A percentile compares a stretch with the other conserved stretches of the same genome.
Conservation (phyloP, 2,888 invertebrate genomes). For the Epinotia nisella region DNA sequence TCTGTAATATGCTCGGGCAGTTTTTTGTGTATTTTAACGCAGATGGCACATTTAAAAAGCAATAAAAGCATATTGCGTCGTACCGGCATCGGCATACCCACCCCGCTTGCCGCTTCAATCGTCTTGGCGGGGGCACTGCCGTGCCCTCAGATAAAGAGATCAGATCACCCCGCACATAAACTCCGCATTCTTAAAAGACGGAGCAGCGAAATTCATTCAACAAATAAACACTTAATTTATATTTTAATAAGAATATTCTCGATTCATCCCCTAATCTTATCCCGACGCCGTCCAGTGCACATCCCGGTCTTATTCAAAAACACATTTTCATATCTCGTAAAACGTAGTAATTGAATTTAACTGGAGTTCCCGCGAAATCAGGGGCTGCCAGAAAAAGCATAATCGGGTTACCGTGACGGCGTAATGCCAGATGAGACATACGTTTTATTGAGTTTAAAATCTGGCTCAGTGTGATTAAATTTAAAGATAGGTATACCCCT, state of each 20-base stretch:
- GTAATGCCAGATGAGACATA: slow-evolving; percentile 23
- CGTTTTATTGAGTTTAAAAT: slow-evolving; percentile 4
- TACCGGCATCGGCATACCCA: too few relatives aligned
- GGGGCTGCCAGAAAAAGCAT: slow-evolving; percentile 36
- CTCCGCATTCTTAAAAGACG: background rate
- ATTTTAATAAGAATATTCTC: slow-evolving; percentile 3
- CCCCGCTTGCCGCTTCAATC: too few relatives aligned
- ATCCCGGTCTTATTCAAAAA: slow-evolving; percentile 31
- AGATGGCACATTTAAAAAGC: too few relatives aligned
- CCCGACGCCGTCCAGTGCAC: background rate
- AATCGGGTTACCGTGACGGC: slow-evolving; percentile 32
- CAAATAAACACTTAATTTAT: background rate
- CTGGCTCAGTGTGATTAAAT: background rate
- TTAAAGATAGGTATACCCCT: too few relatives aligned
- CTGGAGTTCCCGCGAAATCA: slow-evolving; percentile 39
- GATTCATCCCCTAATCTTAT: slow-evolving; percentile 8
- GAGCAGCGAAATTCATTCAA: background rate
- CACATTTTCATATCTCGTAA: slow-evolving; percentile 41
- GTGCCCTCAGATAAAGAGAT: too few relatives aligned
- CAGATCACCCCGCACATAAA: too few relatives aligned
- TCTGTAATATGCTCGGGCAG: too few relatives aligned
- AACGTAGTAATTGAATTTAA: slow-evolving; percentile 37
- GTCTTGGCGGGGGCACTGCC: too few relatives aligned
- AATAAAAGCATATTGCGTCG: too few relatives aligned
- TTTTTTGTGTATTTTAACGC: too few relatives aligned